Conservation (phyloP, 2,113 vertebrate genomes). For the Bagarius yarrelli region DNA sequence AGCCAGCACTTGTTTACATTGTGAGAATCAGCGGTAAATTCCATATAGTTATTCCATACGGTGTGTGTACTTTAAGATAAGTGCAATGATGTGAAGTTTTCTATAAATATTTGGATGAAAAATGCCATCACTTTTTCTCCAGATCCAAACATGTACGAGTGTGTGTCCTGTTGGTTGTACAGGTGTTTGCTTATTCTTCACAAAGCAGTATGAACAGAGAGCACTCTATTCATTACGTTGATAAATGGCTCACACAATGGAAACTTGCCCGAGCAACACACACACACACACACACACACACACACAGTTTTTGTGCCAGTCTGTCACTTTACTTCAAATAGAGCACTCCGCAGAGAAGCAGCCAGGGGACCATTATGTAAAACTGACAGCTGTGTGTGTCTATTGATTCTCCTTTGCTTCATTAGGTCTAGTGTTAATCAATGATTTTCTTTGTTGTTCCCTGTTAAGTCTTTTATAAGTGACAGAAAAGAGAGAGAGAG, state of each 20-base stretch:
- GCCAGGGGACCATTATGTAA: conserved; percentile 14
- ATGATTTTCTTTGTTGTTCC: conserved; percentile 48
- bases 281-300: conserved; percentile 17
- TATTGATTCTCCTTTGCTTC: conserved; percentile 41
- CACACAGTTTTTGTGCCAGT: conserved; percentile 15
- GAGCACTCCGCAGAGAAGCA: conserved; percentile 20
- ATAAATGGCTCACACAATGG: conserved; percentile 19
- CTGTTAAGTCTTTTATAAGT: conserved; percentile 27
- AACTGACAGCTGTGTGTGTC: conserved; percentile 29
- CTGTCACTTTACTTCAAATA: conserved; percentile 31
- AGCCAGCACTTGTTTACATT: neutral
- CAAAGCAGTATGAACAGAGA: conserved; percentile 15
- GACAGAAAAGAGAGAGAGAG: conserved; percentile 4
- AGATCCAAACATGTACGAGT: neutral
- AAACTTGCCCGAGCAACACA: neutral
- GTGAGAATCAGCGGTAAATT: neutral
- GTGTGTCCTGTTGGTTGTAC: neutral
- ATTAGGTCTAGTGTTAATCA: conserved; percentile 52
- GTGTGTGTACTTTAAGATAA: neutral
- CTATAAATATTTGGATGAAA: neutral
- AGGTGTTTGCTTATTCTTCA: neutral
- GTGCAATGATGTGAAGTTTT: neutral
- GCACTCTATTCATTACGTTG: conserved; percentile 33
- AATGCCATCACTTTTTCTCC: neutral
- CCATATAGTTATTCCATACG: neutral